Conservation (phyloP, 2,113 vertebrate genomes). For the Zingel zingel region DNA sequence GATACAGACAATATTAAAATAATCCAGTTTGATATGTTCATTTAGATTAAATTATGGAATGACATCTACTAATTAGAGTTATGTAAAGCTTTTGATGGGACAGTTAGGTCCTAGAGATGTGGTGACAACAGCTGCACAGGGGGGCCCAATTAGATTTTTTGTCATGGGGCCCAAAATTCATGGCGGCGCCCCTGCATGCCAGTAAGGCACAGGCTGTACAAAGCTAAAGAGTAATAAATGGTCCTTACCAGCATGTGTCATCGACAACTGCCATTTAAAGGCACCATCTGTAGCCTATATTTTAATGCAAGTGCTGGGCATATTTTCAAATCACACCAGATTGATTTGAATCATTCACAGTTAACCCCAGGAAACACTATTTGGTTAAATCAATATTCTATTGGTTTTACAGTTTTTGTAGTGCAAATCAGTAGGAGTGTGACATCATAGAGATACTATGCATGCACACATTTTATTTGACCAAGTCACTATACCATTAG, state of each 20-base stretch:
- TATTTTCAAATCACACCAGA: not conserved
- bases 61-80: too few relatives aligned
- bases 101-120: too few relatives aligned
- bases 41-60: too few relatives aligned
- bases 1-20: too few relatives aligned
- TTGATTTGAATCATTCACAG: constrained; percentile 2
- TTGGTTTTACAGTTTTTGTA: not conserved
- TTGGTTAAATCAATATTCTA: not conserved
- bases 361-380: not conserved
- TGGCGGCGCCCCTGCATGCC: too few relatives aligned
- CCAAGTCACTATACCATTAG: not conserved
- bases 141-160: too few relatives aligned
- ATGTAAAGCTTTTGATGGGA: too few relatives aligned
- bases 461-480: not conserved
- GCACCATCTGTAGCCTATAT: not conserved
- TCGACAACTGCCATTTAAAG: not conserved
- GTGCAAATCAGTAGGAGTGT: not conserved
- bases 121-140: too few relatives aligned
- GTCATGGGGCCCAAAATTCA: too few relatives aligned
- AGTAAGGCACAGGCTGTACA: not conserved
- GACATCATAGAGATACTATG: not conserved
- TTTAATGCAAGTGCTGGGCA: not conserved
- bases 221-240: not conserved
- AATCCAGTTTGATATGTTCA: too few relatives aligned
- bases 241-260: not conserved